Conservation (phyloP, 2,113 vertebrate species). For the Serinus canaria region DNA sequence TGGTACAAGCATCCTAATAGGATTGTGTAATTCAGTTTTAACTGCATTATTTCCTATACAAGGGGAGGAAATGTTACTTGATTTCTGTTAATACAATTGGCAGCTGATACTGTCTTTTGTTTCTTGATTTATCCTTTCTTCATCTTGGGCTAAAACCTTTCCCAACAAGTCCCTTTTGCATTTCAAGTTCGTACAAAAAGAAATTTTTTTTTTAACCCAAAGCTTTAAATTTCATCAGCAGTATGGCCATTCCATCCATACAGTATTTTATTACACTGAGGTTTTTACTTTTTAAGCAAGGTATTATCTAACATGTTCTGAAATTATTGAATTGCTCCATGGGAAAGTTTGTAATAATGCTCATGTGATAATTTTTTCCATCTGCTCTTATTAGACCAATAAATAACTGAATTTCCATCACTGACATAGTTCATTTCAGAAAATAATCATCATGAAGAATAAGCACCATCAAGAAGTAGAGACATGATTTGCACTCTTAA, state of each 20-base stretch:
- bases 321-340: background rate
- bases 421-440: background rate
- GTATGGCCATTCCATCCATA: background rate
- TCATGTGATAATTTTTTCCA: background rate
- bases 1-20: conserved; percentile 16
- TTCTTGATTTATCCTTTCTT: background rate
- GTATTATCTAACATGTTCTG: background rate
- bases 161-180: background rate
- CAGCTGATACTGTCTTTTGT: background rate
- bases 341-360: background rate
- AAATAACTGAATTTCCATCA: background rate
- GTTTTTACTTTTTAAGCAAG: background rate
- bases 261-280: background rate
- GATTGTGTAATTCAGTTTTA: background rate
- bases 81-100: background rate
- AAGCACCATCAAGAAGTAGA: background rate
- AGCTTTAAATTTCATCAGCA: background rate
- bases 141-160: background rate
- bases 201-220: fast-evolving
- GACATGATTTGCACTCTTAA: background rate
- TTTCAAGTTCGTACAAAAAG: background rate
- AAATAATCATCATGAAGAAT: background rate
- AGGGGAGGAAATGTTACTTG: background rate
- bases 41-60: background rate
- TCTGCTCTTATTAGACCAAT: background rate